A percentile compares a stretch with the other conserved stretches of the same genome.
phyloP scores from a whole-genome alignment of 1,140 invertebrate genomes.

The Atta texana region DNA sequence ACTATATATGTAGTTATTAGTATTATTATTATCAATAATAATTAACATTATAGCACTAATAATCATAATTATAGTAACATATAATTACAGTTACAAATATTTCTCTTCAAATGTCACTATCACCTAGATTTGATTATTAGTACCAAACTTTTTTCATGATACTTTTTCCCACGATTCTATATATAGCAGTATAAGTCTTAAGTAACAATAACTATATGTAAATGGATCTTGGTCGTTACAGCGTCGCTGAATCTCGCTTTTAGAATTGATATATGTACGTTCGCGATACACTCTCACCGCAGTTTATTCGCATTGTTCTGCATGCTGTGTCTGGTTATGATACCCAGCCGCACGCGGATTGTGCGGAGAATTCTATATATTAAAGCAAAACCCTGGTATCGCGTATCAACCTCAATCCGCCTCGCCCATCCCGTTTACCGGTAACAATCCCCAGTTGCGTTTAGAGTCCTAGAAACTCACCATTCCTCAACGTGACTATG shows the following conservation, averaged over 20 bases:
- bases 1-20: no score
- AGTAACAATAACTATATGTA: slow-evolving; percentile 32
- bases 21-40: no score
- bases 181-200: not conserved
- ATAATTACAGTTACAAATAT: no score
- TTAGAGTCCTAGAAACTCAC: slow-evolving; percentile 45
- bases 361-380: slow-evolving; percentile 51
- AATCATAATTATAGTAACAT: no score
- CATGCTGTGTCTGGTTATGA: slow-evolving; percentile 43
- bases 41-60: no score
- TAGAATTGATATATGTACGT: slow-evolving; percentile 48
- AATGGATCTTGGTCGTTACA: slow-evolving; percentile 15
- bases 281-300: slow-evolving; percentile 23
- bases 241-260: not conserved
- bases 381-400: slow-evolving; percentile 48
- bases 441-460: slow-evolving; percentile 24
- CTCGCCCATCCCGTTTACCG: slow-evolving; percentile 46
- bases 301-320: slow-evolving; percentile 48
- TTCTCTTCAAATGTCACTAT: no score
- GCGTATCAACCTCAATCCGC: slow-evolving; percentile 61
- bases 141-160: no score
- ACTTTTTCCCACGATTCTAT: not conserved
- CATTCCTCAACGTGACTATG: slow-evolving; percentile 53
- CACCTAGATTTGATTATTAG: no score
- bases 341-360: slow-evolving; percentile 22